Evolutionary conservation across 2,888 invertebrate genomes (phyloP).

Genomic region (Teinopalpus imperialis): DNA sequence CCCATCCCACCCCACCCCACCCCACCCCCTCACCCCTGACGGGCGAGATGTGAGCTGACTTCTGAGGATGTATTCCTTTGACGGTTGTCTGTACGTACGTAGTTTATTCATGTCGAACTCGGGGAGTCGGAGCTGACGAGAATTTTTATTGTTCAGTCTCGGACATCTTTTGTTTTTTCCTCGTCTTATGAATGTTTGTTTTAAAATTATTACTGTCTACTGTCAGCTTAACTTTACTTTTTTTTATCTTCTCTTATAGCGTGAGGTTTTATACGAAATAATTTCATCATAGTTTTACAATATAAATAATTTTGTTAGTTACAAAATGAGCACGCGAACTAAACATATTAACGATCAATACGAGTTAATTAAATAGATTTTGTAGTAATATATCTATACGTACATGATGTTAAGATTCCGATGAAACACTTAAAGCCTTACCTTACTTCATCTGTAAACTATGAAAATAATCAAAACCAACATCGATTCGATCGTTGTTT

Average conservation of each 20-base stretch:
- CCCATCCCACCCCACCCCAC: constrained; percentile 32
- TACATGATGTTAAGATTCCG: too few species aligned
- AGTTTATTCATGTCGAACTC: constrained; percentile 21
- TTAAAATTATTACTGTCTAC: constrained; percentile 7
- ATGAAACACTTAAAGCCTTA: too few species aligned
- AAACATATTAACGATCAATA: too few species aligned
- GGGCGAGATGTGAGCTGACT: constrained; percentile 68
- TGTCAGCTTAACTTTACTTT: not conserved
- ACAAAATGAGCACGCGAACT: too few species aligned
- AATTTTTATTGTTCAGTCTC: constrained; percentile 23
- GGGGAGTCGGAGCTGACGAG: constrained; percentile 16
- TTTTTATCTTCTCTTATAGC: not conserved
- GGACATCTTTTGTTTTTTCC: constrained; percentile 22
- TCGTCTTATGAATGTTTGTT: constrained; percentile 12
- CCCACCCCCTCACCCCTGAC: constrained; percentile 36
- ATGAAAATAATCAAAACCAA: too few species aligned
- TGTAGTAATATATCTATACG: too few species aligned
- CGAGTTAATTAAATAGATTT: too few species aligned
- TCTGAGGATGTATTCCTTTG: constrained; percentile 60
- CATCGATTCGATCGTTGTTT: too few species aligned
- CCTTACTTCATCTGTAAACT: too few species aligned
- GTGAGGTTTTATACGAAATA: too few species aligned
- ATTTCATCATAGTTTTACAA: too few species aligned
- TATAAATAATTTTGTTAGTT: too few species aligned
- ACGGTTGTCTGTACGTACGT: constrained; percentile 36